These are phyloP conservation scores for Stegostoma tigrinum DNA, from an alignment of 2,113 vertebrate species.

Conservation along the genomic window DNA sequence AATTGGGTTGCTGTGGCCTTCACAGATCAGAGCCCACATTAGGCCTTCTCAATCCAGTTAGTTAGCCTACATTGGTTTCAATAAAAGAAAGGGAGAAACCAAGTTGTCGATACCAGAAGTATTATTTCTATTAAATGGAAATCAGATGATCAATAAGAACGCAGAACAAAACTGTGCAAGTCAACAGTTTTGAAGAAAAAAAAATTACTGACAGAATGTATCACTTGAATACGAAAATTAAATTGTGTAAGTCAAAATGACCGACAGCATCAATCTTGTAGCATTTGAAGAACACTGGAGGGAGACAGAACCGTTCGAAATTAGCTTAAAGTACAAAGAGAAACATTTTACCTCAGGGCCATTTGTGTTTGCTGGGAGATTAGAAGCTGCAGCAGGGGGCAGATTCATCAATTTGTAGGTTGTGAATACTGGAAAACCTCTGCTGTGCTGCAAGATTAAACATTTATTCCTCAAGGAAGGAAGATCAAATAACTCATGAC, in stretches of 20 bases:
- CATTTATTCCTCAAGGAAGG: slow-evolving; percentile 11
- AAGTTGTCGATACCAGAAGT: slow-evolving; percentile 41
- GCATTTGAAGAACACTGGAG: slow-evolving; percentile 35
- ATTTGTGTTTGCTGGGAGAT: slow-evolving; percentile 20
- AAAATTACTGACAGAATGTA: slow-evolving; percentile 39
- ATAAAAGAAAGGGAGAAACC: slow-evolving; percentile 37
- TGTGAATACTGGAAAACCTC: not conserved
- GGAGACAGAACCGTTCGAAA: slow-evolving; percentile 32
- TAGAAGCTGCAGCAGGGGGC: not conserved
- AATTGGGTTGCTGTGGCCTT: slow-evolving; percentile 47
- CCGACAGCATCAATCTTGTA: slow-evolving; percentile 23
- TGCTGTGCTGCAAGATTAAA: not conserved
- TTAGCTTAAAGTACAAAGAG: slow-evolving; percentile 30
- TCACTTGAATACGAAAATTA: slow-evolving; percentile 41
- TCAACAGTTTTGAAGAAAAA: slow-evolving; percentile 42
- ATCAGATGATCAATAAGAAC: slow-evolving; percentile 43
- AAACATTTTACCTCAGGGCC: slow-evolving; percentile 37
- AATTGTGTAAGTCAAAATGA: not conserved
- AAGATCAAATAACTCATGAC: slow-evolving; percentile 17
- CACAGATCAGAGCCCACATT: slow-evolving; percentile 48
- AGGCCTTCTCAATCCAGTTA: slow-evolving; percentile 40
- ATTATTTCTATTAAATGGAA: slow-evolving; percentile 44
- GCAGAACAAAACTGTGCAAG: slow-evolving; percentile 35
- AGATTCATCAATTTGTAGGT: not conserved
- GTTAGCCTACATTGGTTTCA: slow-evolving; percentile 41